Conservation (phyloP, 2,797 vertebrate genomes). For the Pangasius krempfi region DNA sequence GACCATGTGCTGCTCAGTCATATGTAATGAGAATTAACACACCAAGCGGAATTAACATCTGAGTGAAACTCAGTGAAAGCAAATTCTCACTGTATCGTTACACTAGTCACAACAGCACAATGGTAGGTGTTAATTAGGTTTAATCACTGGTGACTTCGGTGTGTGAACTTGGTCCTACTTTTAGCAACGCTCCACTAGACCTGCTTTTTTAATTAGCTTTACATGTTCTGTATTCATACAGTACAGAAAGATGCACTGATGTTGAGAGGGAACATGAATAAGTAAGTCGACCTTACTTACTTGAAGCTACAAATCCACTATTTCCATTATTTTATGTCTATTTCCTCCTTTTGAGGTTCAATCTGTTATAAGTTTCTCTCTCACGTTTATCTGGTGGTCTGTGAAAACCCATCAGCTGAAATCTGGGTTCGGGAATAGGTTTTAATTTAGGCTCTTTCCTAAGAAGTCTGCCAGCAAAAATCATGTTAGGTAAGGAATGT, state of each 20-base stretch:
- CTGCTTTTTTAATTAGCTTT: background rate
- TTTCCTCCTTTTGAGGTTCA: background rate
- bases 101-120: background rate
- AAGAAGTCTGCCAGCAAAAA: too few species aligned
- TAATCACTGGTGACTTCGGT: background rate
- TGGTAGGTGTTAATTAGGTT: slow-evolving; percentile 12
- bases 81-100: background rate
- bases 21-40: background rate
- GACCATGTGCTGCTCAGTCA: background rate
- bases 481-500: too few species aligned
- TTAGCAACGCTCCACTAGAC: background rate
- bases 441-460: too few species aligned
- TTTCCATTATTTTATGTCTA: background rate
- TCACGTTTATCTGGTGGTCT: background rate
- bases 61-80: background rate
- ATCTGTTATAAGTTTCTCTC: background rate
- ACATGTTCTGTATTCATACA: background rate
- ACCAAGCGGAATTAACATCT: background rate
- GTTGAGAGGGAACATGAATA: background rate
- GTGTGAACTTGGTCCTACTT: slow-evolving; percentile 3
- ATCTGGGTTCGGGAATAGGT: background rate
- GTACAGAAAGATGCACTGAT: background rate
- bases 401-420: background rate
- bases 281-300: background rate
- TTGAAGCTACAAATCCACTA: background rate